phyloP scores from a whole-genome alignment of 2,888 invertebrate genomes.

The Leucophenga maculata region DNA sequence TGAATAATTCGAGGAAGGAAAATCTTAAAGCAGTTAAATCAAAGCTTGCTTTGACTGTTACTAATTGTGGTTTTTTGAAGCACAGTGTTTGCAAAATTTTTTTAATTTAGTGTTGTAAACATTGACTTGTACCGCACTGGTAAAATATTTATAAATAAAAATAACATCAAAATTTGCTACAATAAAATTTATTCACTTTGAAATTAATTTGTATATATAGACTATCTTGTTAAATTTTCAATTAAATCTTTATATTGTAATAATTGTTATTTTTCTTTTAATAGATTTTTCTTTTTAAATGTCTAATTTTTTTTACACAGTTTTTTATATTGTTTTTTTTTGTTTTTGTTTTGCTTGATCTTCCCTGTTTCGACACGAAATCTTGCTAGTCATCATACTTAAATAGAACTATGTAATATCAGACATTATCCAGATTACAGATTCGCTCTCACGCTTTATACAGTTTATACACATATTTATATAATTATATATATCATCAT shows the following conservation, averaged over 20 bases:
- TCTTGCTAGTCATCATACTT: conserved; percentile 1
- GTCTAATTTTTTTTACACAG: conserved; percentile 20
- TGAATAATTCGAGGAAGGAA: no score
- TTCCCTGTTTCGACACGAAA: conserved; percentile 45
- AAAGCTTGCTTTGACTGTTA: no score
- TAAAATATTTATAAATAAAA: neutral
- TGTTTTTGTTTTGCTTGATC: conserved; percentile 36
- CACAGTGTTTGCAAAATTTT: neutral
- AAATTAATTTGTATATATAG: conserved; percentile 58
- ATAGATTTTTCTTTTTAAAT: neutral
- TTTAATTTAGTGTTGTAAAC: no score
- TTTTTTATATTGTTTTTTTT: conserved; percentile 31
- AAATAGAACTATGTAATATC: conserved; percentile 22
- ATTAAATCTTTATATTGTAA: neutral
- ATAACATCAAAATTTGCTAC: conserved; percentile 58
- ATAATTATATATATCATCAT: neutral
- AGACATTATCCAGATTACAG: conserved; percentile 20
- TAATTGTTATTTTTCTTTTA: conserved; percentile 30
- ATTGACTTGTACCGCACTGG: no score
- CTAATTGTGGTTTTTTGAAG: no score
- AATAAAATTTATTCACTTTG: conserved; percentile 67
- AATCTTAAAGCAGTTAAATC: no score
- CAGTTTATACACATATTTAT: conserved; percentile 5
- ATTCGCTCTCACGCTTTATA: conserved; percentile 23
- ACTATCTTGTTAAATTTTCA: conserved; percentile 33